Conservation (phyloP, 2,113 vertebrate species). For the Stigmatopora argus region DNA sequence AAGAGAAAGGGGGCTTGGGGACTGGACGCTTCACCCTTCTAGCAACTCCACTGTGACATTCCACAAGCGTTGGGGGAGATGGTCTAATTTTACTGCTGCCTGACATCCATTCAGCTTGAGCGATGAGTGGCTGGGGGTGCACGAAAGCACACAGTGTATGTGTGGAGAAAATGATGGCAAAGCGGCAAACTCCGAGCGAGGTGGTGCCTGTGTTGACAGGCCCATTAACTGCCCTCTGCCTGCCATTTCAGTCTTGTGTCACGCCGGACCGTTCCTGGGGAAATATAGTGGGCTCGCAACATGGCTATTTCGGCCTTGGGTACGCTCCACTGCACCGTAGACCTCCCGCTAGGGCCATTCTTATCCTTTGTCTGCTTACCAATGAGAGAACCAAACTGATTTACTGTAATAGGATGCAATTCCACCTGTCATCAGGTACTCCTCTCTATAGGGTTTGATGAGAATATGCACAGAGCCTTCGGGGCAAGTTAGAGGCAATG, state of each 20-base stretch:
- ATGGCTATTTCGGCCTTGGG: slow-evolving; percentile 35
- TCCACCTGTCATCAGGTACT: slow-evolving; percentile 40
- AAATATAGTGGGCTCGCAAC: slow-evolving; percentile 45
- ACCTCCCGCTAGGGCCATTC: slow-evolving; percentile 7
- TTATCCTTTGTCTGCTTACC: slow-evolving; percentile 43
- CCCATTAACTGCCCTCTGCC: slow-evolving; percentile 55
- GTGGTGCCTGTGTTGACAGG: slow-evolving; percentile 59
- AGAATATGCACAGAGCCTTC: slow-evolving; percentile 49
- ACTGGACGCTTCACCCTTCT: slow-evolving; percentile 56
- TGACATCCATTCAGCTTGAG: slow-evolving; percentile 62
- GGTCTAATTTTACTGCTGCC: slow-evolving; percentile 70
- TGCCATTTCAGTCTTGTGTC: slow-evolving; percentile 49
- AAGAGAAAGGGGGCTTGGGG: slow-evolving; percentile 41
- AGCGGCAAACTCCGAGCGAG: slow-evolving; percentile 49
- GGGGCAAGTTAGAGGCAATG: slow-evolving; percentile 36
- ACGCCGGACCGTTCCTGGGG: slow-evolving; percentile 45
- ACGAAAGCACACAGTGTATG: slow-evolving; percentile 23
- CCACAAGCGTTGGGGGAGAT: slow-evolving; percentile 53
- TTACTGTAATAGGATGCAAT: slow-evolving; percentile 43
- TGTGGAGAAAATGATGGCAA: slow-evolving; percentile 38
- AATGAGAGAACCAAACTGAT: slow-evolving; percentile 44
- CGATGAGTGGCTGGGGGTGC: slow-evolving; percentile 49
- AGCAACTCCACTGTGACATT: slow-evolving; percentile 54
- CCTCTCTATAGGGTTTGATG: slow-evolving; percentile 38
- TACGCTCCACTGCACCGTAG: slow-evolving; percentile 40